phyloP scores from a whole-genome alignment of 92 coral and sea anemone genomes.

The Zoanthus sociatus region DNA sequence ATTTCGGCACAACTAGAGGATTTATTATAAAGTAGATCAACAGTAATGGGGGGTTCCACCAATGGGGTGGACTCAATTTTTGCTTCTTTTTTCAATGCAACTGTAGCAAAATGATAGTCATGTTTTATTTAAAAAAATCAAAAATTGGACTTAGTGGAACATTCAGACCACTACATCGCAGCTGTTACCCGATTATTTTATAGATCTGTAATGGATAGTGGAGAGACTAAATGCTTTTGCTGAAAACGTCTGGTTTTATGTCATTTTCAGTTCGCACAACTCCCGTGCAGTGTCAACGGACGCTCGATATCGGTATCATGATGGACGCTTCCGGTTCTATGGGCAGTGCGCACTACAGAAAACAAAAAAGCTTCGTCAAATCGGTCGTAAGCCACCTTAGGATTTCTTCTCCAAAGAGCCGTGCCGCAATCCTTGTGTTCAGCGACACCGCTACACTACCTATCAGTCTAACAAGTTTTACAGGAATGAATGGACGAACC shows the following conservation, averaged over 20 bases:
- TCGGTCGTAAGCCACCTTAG: conserved; percentile 79
- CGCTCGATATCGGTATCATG: conserved; percentile 87
- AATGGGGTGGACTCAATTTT: no score
- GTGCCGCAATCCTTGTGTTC: conserved; percentile 89
- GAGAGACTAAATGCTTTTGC: background rate
- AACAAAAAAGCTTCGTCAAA: conserved; percentile 84
- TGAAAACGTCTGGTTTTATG: background rate
- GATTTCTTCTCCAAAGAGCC: conserved; percentile 83
- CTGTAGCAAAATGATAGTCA: no score
- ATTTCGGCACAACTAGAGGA: no score
- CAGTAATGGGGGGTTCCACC: no score
- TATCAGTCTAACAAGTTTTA: conserved; percentile 73
- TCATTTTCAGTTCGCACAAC: conserved; percentile 64
- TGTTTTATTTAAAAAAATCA: no score
- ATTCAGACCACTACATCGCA: no score
- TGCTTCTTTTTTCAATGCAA: no score
- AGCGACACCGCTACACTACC: conserved; percentile 88
- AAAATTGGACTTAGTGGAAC: no score
- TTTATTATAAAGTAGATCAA: no score
- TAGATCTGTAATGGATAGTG: no score
- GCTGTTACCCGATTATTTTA: no score
- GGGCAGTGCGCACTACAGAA: conserved; percentile 73
- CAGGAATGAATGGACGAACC: conserved; percentile 58
- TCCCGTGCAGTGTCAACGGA: conserved; percentile 66
- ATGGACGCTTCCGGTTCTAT: conserved; percentile 94